Percentiles rank a stretch among this genome's conserved stretches.
These are phyloP conservation scores for Cephalopholis sonnerati DNA, from an alignment of 2,113 vertebrate species.

Conservation along the genomic window DNA sequence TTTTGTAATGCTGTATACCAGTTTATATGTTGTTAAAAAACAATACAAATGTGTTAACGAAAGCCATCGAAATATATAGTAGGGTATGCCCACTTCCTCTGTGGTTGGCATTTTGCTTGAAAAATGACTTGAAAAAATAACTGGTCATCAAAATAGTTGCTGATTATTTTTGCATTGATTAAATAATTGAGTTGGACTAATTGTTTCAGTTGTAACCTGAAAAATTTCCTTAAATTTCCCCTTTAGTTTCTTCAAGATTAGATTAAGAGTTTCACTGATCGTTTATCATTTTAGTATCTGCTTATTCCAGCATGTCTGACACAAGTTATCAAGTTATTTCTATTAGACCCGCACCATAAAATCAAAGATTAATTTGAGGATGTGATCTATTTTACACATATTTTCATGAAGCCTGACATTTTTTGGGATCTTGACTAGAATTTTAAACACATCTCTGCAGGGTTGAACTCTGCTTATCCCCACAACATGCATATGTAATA, in stretches of 20 bases:
- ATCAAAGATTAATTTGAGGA: neutral
- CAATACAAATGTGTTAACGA: too few relatives aligned
- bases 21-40: too few relatives aligned
- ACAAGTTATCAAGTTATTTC: neutral
- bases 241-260: neutral
- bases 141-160: too few relatives aligned
- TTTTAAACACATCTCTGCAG: neutral
- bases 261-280: neutral
- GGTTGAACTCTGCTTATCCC: neutral
- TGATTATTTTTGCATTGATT: too few relatives aligned
- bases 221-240: neutral
- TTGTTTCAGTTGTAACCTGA: neutral
- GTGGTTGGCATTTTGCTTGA: too few relatives aligned
- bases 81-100: too few relatives aligned
- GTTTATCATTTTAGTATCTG: neutral
- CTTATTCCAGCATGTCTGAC: neutral
- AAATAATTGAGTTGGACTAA: neutral
- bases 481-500: neutral
- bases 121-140: too few relatives aligned
- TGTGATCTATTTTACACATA: too few relatives aligned
- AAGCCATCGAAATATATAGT: too few relatives aligned
- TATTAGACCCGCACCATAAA: neutral
- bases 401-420: neutral
- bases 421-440: neutral
- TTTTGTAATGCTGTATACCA: too few relatives aligned